Evolutionary conservation across 30 jellyfish, hydroid and myxozoan species (phyloP).

Genomic region (Catostylus mosaicus): DNA sequence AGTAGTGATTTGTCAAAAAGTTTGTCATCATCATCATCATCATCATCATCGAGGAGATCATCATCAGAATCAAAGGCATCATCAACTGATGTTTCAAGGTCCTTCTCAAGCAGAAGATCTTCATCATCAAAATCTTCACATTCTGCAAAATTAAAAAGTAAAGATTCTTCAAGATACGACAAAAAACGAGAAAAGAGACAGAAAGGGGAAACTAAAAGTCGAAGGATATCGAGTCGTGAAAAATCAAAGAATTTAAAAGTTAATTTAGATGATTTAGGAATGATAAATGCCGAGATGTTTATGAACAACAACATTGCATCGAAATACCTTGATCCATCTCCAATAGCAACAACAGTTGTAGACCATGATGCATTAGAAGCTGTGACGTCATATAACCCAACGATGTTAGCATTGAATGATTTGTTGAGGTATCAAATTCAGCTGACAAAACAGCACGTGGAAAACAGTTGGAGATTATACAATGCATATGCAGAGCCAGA

Average conservation of each 20-base stretch:
- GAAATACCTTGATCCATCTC: constrained; percentile 59
- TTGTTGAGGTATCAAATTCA: constrained; percentile 76
- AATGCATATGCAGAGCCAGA: constrained; percentile 78
- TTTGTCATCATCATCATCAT: neutral
- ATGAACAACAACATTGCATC: constrained; percentile 15
- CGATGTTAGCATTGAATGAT: constrained; percentile 85
- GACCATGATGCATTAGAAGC: constrained; percentile 74
- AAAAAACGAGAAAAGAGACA: neutral
- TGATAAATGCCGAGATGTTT: constrained; percentile 7
- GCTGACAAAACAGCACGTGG: constrained; percentile 72
- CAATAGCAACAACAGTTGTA: constrained; percentile 75
- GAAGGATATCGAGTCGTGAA: neutral
- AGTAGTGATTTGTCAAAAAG: neutral
- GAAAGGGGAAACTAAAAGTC: neutral
- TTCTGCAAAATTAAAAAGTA: constrained; percentile 17
- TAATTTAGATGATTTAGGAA: constrained; percentile 15
- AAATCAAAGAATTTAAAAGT: neutral
- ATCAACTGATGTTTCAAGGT: neutral
- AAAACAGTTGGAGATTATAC: constrained; percentile 83
- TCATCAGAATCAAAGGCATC: neutral
- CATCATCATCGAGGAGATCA: neutral
- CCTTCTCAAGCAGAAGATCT: neutral
- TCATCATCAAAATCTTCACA: constrained; percentile 22
- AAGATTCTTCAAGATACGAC: neutral
- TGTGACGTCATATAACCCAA: constrained; percentile 77